Evolutionary conservation across 2,888 invertebrate species (phyloP).

Genomic region (Synanthedon myopaeformis): DNA sequence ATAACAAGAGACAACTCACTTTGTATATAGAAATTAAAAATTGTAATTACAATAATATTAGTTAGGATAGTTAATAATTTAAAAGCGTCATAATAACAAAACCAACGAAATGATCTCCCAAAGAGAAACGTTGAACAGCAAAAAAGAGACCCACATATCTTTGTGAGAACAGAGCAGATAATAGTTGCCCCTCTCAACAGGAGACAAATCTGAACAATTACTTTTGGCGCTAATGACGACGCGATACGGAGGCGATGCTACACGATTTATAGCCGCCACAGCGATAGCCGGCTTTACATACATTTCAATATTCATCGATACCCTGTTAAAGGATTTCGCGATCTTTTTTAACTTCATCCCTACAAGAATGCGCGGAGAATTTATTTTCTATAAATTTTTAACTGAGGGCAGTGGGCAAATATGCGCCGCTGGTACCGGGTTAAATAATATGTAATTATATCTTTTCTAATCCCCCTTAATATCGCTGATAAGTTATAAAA

Average conservation of each 20-base stretch:
- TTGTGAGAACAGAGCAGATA: constrained; percentile 30
- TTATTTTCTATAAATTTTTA: not conserved
- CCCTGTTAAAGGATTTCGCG: constrained; percentile 32
- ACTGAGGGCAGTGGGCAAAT: not conserved
- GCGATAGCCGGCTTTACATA: constrained; percentile 55
- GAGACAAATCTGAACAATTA: constrained; percentile 59
- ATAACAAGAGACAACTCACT: too few relatives aligned
- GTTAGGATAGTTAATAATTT: too few relatives aligned
- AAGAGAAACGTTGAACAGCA: too few relatives aligned
- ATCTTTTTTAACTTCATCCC: not conserved
- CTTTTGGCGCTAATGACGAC: constrained; percentile 53
- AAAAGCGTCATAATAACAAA: too few relatives aligned
- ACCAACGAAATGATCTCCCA: too few relatives aligned
- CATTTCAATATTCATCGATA: constrained; percentile 53
- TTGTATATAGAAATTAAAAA: too few relatives aligned
- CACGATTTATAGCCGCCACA: constrained; percentile 53
- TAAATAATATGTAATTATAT: too few relatives aligned
- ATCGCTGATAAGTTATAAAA: too few relatives aligned
- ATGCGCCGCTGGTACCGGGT: too few relatives aligned
- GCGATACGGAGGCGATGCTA: constrained; percentile 41
- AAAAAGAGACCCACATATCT: constrained; percentile 29
- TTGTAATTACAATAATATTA: too few relatives aligned
- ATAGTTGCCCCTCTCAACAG: constrained; percentile 30
- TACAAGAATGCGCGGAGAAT: not conserved
- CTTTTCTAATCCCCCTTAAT: too few relatives aligned